Evolutionary conservation across 2,113 vertebrate genomes (phyloP).

Genomic region (Eurypyga helias): DNA sequence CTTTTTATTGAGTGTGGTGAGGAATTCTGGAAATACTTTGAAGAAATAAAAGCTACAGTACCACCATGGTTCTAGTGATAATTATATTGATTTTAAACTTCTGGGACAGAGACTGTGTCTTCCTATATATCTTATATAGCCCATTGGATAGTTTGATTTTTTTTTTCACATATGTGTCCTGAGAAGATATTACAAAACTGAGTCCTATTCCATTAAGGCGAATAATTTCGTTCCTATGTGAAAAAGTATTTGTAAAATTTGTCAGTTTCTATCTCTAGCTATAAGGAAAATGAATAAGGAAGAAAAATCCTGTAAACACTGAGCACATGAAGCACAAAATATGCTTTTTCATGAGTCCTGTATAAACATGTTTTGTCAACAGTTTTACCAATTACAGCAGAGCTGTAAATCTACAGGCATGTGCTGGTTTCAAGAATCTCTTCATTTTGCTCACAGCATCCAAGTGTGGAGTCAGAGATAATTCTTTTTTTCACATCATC

Average conservation of each 20-base stretch:
- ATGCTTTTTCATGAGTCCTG: neutral
- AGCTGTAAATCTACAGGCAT: slow-evolving; percentile 27
- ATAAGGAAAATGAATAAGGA: neutral
- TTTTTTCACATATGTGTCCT: neutral
- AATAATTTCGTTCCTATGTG: neutral
- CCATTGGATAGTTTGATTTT: neutral
- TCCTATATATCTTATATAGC: neutral
- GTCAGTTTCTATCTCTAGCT: neutral
- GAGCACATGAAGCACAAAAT: neutral
- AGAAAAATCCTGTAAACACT: neutral
- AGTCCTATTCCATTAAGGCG: neutral
- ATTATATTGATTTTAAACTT: neutral
- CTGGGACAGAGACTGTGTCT: neutral
- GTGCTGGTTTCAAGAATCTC: slow-evolving; percentile 2
- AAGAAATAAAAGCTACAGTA: slow-evolving; percentile 33
- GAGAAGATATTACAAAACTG: neutral
- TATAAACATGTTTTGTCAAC: slow-evolving; percentile 25
- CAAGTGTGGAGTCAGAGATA: neutral
- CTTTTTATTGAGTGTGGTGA: slow-evolving; percentile 34
- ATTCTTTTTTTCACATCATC: neutral
- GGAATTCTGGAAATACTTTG: slow-evolving; percentile 50
- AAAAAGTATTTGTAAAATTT: neutral
- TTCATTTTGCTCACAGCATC: slow-evolving; percentile 23
- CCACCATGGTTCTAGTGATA: neutral
- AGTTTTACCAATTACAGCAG: slow-evolving; percentile 12